Evolutionary conservation across 2,113 vertebrate species (phyloP).

Genomic region (Abramis brama): DNA sequence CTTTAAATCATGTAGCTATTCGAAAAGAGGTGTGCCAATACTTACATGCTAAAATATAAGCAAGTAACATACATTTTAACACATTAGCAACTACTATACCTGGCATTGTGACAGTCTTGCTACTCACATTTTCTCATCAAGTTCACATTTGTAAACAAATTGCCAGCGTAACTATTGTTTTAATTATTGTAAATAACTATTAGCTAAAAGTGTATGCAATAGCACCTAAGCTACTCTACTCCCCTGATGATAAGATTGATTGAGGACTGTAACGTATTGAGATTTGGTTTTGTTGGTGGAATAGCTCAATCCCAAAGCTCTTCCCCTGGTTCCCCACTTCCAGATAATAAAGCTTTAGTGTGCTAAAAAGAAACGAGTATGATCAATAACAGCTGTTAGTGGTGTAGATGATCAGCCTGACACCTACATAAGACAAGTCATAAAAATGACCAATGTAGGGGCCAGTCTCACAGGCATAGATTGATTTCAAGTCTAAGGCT

Average conservation of each 20-base stretch:
- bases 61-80: not conserved
- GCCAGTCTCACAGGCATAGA: constrained; percentile 4
- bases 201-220: not conserved
- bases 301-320: constrained; percentile 1
- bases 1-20: not conserved
- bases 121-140: not conserved
- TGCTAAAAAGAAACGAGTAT: constrained; percentile 21
- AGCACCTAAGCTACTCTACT: not conserved
- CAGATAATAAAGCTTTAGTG: not conserved
- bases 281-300: constrained; percentile 16
- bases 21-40: not conserved
- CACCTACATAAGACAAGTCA: constrained; percentile 15
- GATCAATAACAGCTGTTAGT: constrained; percentile 32
- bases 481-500: constrained; percentile 22
- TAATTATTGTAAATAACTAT: not conserved
- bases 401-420: constrained; percentile 22
- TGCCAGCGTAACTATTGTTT: not conserved
- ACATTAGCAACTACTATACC: not conserved
- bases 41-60: not conserved
- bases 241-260: not conserved
- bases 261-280: not conserved
- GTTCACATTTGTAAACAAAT: not conserved
- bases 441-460: constrained; percentile 27
- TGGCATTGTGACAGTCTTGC: not conserved
- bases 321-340: not conserved